These are phyloP conservation scores for Lepisosteus osseus DNA, from an alignment of 2,113 vertebrate species.

Conservation along the genomic window DNA sequence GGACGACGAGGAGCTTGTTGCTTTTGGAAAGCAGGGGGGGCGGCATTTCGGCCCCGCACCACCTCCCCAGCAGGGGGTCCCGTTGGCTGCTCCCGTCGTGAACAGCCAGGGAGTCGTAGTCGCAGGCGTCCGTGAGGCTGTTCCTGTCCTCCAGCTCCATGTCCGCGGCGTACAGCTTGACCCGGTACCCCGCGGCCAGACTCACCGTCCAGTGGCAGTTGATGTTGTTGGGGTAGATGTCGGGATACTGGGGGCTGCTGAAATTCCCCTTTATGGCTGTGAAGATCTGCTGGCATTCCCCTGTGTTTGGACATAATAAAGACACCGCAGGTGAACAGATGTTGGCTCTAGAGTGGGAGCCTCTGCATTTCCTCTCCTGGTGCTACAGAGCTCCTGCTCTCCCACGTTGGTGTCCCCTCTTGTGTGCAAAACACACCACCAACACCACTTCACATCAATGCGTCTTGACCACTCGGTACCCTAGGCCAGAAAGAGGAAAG, in stretches of 20 bases:
- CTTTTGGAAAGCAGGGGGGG: slow-evolving; percentile 67
- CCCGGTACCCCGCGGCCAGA: slow-evolving; percentile 68
- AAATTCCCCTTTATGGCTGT: slow-evolving; percentile 79
- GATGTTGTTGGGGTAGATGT: slow-evolving; percentile 93
- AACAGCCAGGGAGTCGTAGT: slow-evolving; percentile 81
- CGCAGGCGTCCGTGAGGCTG: slow-evolving; percentile 77
- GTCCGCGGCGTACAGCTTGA: slow-evolving; percentile 82
- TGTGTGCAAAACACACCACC: no score
- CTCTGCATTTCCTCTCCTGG: no score
- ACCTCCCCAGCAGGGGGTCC: slow-evolving; percentile 72
- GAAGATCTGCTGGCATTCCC: slow-evolving; percentile 87
- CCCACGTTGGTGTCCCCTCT: no score
- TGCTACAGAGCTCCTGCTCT: no score
- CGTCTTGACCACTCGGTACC: no score
- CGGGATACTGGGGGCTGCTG: slow-evolving; percentile 86
- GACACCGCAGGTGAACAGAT: background rate
- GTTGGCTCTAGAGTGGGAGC: background rate
- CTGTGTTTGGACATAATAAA: slow-evolving; percentile 53
- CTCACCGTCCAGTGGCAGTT: slow-evolving; percentile 87
- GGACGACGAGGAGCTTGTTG: slow-evolving; percentile 81
- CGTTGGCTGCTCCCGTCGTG: slow-evolving; percentile 75
- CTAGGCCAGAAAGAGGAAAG: no score
- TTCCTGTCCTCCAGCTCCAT: slow-evolving; percentile 85
- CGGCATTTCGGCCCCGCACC: slow-evolving; percentile 78
- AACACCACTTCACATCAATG: no score